These are phyloP conservation scores for Takifugu rubripes DNA, from an alignment of 2,797 vertebrate genomes.

Conservation along the genomic window DNA sequence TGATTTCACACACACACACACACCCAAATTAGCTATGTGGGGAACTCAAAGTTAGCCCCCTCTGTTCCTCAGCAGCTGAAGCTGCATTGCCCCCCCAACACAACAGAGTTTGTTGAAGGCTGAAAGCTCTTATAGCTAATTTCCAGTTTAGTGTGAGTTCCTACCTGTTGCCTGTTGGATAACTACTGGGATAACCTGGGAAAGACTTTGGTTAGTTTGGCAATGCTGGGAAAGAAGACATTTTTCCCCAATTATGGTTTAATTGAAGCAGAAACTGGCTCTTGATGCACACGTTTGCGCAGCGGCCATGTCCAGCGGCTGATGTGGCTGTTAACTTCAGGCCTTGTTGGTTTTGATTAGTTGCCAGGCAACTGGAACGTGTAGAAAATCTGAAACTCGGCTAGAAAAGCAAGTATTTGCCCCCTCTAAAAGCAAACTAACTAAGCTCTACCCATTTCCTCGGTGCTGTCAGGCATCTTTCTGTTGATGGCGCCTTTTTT, in stretches of 20 bases:
- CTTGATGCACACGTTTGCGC: too few species aligned
- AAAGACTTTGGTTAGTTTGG: too few species aligned
- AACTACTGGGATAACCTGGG: neutral
- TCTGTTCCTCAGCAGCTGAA: conserved; percentile 58
- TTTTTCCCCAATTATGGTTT: too few species aligned
- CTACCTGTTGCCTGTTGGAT: neutral
- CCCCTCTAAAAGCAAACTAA: conserved; percentile 49
- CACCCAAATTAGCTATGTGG: conserved; percentile 67
- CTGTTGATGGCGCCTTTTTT: conserved; percentile 24
- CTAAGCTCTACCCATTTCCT: conserved; percentile 37
- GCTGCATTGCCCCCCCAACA: conserved; percentile 13
- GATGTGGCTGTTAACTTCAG: neutral
- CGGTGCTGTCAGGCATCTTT: conserved; percentile 46
- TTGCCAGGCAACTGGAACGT: conserved; percentile 41
- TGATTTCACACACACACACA: conserved; percentile 27
- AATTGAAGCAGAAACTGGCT: neutral
- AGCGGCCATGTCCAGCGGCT: neutral
- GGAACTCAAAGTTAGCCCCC: conserved; percentile 42
- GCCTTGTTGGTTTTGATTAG: conserved; percentile 22
- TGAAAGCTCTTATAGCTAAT: conserved; percentile 17
- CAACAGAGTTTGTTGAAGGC: conserved; percentile 41
- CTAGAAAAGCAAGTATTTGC: conserved; percentile 41
- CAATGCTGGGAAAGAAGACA: too few species aligned
- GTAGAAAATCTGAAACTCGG: conserved; percentile 14
- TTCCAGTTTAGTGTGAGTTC: conserved; percentile 9